phyloP scores from a whole-genome alignment of 2,113 vertebrate species.

The Dicerorhinus sumatrensis region DNA sequence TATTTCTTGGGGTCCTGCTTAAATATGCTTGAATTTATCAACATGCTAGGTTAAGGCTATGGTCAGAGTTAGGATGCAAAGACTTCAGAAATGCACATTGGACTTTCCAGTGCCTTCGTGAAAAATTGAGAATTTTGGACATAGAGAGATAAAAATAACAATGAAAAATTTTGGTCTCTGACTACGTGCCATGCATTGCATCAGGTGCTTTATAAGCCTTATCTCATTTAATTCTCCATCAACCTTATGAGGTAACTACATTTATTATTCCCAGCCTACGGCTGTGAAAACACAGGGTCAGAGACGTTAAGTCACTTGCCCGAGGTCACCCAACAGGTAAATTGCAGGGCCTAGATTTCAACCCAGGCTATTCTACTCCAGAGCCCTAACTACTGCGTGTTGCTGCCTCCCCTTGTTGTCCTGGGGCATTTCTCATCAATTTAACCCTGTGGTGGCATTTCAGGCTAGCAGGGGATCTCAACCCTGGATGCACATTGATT shows the following conservation, averaged over 20 bases:
- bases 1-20: neutral
- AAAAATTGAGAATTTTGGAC: neutral
- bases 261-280: neutral
- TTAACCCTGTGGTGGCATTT: neutral
- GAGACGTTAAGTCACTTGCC: neutral
- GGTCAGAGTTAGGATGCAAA: neutral
- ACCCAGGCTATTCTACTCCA: neutral
- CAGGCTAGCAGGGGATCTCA: neutral
- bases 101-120: neutral
- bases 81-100: neutral
- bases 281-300: neutral
- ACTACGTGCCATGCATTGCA: neutral
- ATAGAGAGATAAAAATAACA: neutral
- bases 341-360: neutral
- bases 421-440: neutral
- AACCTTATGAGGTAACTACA: neutral
- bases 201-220: neutral
- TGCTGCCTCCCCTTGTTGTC: neutral
- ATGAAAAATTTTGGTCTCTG: neutral
- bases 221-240: neutral
- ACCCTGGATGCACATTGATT: neutral
- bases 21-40: neutral
- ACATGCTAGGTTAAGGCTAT: neutral
- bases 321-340: neutral
- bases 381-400: neutral